Conservation (phyloP, 2,113 vertebrate genomes). For the Apeltes quadracus region DNA sequence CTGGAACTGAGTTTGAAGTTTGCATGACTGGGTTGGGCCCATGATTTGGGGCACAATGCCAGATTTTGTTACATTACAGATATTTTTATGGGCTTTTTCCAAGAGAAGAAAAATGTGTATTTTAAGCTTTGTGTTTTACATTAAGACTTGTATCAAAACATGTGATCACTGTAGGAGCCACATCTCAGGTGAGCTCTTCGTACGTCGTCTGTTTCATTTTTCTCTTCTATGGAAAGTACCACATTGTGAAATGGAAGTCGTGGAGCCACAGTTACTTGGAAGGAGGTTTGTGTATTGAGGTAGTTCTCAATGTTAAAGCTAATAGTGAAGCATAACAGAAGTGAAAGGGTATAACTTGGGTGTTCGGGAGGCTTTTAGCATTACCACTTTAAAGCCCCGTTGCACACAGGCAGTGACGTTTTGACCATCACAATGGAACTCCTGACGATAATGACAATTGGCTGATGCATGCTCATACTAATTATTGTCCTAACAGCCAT, state of each 20-base stretch:
- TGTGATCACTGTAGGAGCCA: slow-evolving; percentile 37
- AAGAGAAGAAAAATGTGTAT: slow-evolving; percentile 45
- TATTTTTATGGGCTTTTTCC: slow-evolving; percentile 65
- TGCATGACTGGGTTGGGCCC: slow-evolving; percentile 50
- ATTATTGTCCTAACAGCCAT: slow-evolving; percentile 16
- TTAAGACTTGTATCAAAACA: slow-evolving; percentile 48
- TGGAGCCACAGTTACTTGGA: slow-evolving; percentile 20
- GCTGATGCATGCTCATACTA: slow-evolving; percentile 17
- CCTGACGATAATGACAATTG: slow-evolving; percentile 18
- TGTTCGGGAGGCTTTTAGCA: slow-evolving; percentile 12
- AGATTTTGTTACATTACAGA: slow-evolving; percentile 69
- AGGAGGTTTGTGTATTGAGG: slow-evolving; percentile 24
- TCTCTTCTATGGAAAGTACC: slow-evolving; percentile 68
- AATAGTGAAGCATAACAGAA: slow-evolving; percentile 25
- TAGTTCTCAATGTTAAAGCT: slow-evolving; percentile 13
- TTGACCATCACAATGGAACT: slow-evolving; percentile 25
- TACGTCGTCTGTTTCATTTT: slow-evolving; percentile 22
- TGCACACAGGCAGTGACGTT: neutral
- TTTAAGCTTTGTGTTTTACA: slow-evolving; percentile 63
- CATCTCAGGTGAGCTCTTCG: slow-evolving; percentile 24
- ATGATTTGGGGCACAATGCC: slow-evolving; percentile 33
- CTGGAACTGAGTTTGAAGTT: slow-evolving; percentile 46
- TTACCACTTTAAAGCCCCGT: slow-evolving; percentile 16
- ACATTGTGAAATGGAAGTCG: slow-evolving; percentile 71
- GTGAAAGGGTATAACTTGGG: slow-evolving; percentile 12